A percentile compares a stretch with the other conserved stretches of the same genome.
Conservation (phyloP, 2,797 vertebrate genomes). For the Scleropages formosus region DNA sequence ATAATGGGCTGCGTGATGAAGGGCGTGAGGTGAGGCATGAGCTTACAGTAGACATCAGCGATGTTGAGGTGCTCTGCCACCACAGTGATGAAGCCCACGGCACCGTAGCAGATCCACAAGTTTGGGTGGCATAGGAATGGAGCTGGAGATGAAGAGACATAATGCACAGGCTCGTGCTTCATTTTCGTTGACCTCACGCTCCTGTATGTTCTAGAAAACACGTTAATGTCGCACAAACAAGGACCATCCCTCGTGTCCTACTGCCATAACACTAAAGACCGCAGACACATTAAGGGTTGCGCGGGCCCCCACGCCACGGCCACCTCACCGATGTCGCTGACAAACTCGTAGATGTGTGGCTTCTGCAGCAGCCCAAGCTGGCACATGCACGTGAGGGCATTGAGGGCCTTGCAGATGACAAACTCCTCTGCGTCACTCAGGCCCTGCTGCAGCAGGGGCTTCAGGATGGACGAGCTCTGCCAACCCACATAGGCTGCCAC, state of each 20-base stretch:
- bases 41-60: slow-evolving; percentile 95
- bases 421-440: slow-evolving; percentile 97
- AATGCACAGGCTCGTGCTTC: no score
- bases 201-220: no score
- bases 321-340: slow-evolving; percentile 87
- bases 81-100: slow-evolving; percentile 94
- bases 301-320: not conserved
- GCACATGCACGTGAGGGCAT: slow-evolving; percentile 94
- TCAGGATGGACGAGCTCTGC: slow-evolving; percentile 96
- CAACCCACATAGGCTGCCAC: slow-evolving; percentile 97
- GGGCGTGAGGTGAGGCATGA: slow-evolving; percentile 91
- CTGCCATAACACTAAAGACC: no score
- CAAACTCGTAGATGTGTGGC: slow-evolving; percentile 95
- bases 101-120: slow-evolving; percentile 94
- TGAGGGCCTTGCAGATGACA: slow-evolving; percentile 94
- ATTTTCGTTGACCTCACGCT: no score
- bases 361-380: slow-evolving; percentile 94
- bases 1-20: slow-evolving; percentile 95
- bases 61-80: slow-evolving; percentile 93
- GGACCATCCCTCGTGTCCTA: no score
- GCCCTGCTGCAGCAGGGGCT: slow-evolving; percentile 93
- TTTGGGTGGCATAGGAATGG: slow-evolving; percentile 96
- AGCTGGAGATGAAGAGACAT: slow-evolving; percentile 59
- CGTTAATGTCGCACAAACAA: no score
- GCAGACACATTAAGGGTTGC: no score